Evolutionary conservation across 2,888 invertebrate species (phyloP).

Genomic region (Drosophila antonietae): DNA sequence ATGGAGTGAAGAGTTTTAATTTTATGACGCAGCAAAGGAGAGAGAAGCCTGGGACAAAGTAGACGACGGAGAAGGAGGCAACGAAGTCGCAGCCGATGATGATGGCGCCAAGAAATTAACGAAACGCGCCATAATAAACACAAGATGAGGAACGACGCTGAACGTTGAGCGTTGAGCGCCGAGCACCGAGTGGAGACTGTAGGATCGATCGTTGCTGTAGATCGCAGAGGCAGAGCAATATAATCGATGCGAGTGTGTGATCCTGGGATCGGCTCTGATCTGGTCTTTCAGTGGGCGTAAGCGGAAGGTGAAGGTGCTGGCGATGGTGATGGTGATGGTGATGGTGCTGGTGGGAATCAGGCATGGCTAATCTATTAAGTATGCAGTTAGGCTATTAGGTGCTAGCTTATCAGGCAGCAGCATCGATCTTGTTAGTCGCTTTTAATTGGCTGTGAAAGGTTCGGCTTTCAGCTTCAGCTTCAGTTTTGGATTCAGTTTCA

Average conservation of each 20-base stretch:
- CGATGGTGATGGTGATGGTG: constrained; percentile 21
- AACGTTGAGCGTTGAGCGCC: not conserved
- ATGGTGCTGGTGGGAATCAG: constrained; percentile 37
- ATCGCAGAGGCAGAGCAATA: constrained; percentile 28
- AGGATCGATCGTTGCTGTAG: constrained; percentile 57
- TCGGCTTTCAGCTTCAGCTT: constrained; percentile 17
- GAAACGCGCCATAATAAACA: constrained; percentile 80
- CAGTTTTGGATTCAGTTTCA: constrained; percentile 12
- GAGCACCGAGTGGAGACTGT: constrained; percentile 20
- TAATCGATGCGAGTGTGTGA: constrained; percentile 10
- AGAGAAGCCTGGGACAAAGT: constrained; percentile 26
- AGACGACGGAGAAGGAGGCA: constrained; percentile 27
- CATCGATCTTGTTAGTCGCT: constrained; percentile 76
- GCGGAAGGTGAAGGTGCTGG: not conserved
- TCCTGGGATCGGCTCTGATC: constrained; percentile 24
- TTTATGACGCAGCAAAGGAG: constrained; percentile 82
- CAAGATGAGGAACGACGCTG: constrained; percentile 40
- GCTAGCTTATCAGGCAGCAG: constrained; percentile 55
- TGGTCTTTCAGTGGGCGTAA: constrained; percentile 42
- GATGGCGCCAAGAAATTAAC: constrained; percentile 81
- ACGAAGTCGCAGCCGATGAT: constrained; percentile 37
- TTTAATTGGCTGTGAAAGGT: constrained; percentile 77
- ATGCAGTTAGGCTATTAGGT: constrained; percentile 63
- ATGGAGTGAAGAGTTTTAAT: constrained; percentile 82
- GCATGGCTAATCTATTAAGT: constrained; percentile 66